Evolutionary conservation across 2,113 vertebrate species (phyloP).

Genomic region (Mesocricetus auratus): DNA sequence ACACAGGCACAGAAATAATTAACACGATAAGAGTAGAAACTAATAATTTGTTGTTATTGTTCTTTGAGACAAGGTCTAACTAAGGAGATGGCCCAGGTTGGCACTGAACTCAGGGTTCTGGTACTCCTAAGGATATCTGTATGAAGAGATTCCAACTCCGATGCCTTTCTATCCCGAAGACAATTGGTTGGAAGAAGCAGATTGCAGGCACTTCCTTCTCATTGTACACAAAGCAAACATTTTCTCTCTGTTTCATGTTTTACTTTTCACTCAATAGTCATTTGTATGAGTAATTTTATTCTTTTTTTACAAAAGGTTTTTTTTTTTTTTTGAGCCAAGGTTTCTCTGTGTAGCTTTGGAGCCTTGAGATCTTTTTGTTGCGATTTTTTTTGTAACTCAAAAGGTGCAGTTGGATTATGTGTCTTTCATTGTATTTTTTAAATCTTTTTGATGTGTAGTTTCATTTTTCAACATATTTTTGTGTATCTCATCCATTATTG

Average conservation of each 20-base stretch:
- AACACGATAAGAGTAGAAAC: neutral
- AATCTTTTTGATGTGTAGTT: neutral
- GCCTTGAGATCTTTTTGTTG: neutral
- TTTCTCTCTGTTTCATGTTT: neutral
- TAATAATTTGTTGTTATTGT: neutral
- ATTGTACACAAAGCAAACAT: neutral
- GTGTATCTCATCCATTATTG: neutral
- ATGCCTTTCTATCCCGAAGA: neutral
- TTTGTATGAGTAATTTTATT: neutral
- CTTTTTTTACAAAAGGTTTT: neutral
- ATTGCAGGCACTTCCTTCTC: neutral
- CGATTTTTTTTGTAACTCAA: neutral
- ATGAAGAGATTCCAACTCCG: neutral
- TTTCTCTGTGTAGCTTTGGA: too few relatives aligned
- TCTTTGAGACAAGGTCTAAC: neutral
- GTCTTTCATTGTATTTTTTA: neutral
- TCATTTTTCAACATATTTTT: neutral
- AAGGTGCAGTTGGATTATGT: neutral
- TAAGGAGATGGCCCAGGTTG: neutral
- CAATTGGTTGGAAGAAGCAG: neutral
- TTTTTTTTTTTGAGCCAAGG: too few relatives aligned
- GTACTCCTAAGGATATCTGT: too few relatives aligned
- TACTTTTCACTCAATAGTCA: neutral
- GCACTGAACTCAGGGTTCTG: too few relatives aligned
- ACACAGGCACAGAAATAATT: neutral